Base-by-base conservation (phyloP, 2,888 invertebrate genomes). In the Zaprionus lineosus region DNA sequence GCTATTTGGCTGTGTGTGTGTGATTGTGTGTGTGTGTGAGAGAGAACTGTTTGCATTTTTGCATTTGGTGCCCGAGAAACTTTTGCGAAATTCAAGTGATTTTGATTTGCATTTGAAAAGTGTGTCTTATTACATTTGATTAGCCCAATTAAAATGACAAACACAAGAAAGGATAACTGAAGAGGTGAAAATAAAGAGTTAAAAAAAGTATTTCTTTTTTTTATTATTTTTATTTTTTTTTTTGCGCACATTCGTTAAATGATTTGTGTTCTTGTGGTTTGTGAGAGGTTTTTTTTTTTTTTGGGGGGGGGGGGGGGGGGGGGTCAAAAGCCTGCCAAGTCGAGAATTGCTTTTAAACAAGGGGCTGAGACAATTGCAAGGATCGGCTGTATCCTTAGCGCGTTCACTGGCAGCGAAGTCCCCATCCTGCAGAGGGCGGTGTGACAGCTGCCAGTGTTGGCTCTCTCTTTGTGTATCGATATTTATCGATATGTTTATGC, bases 301-400 rank as follows among this genome's bases (percentile, higher is more conserved):
- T 7, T 15, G 16, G 14, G 4, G 34, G 11, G 14, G 34, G 34
- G 9, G 29, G 3, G 4, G 3, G 2, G 7, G 24, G 50, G 56
- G 75, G 86, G 86, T 86, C 82, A 78, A 90, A 90, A 90, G 90
- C 90, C 90, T 90, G 89, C 88, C 90, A 90, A 90, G 89, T 90
- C 90, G 90, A 90, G 90, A 90, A 90, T 89, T 86, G 84, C 87
- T 78, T 86, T 83, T 52, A 44, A 81, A 71, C 74, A 33, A 73
- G 85, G 88, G 88, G 79, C 60, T 74, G 84, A 84, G 86, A 87
- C 78, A 64, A 70, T 86, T 89, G 88, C 88, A 86, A 74, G 83
- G 86, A 87, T 75, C 78, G 87, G 85, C 84, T 81, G 58, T 65
- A 6, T 1, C 2, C 7, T 1, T 0, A 24, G 52, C 40, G 6